A percentile compares a stretch with the other conserved stretches of the same genome.
These are phyloP conservation scores for Melanerpes aurifrons DNA, from an alignment of 2,113 vertebrate species.

Conservation along the genomic window DNA sequence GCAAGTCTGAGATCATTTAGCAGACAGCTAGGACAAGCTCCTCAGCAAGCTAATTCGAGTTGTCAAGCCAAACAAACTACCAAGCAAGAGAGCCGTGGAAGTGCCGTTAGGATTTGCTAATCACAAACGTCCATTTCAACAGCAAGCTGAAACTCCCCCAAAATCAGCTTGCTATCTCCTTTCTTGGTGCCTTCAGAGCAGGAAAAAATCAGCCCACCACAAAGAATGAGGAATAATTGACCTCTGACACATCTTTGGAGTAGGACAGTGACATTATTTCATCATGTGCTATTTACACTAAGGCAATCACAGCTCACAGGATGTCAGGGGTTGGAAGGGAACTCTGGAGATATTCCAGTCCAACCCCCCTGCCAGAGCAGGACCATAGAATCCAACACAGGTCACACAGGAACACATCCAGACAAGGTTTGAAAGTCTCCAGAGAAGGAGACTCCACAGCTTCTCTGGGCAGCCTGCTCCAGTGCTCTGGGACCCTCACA, in stretches of 20 bases:
- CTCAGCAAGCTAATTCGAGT: background rate
- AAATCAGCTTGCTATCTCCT: background rate
- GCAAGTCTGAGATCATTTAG: conserved; percentile 1
- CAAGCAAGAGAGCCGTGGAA: conserved; percentile 17
- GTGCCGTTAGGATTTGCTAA: background rate
- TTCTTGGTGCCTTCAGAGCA: background rate
- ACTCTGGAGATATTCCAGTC: too few species aligned
- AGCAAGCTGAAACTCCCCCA: background rate
- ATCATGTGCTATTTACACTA: background rate
- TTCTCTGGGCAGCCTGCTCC: too few species aligned
- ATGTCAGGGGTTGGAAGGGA: too few species aligned
- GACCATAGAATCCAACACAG: too few species aligned
- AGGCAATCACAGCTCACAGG: background rate
- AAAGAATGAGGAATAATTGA: background rate
- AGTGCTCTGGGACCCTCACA: too few species aligned
- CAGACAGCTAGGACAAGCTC: background rate
- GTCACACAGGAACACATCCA: too few species aligned
- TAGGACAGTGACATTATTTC: background rate
- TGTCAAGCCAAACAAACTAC: conserved; percentile 31
- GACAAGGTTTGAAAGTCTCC: too few species aligned
- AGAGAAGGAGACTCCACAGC: too few species aligned
- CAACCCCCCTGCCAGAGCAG: too few species aligned
- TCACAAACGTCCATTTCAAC: background rate
- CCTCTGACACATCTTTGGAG: background rate
- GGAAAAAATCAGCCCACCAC: background rate